Base-by-base conservation (phyloP, 2,113 vertebrate species). In the Pangasianodon gigas region DNA sequence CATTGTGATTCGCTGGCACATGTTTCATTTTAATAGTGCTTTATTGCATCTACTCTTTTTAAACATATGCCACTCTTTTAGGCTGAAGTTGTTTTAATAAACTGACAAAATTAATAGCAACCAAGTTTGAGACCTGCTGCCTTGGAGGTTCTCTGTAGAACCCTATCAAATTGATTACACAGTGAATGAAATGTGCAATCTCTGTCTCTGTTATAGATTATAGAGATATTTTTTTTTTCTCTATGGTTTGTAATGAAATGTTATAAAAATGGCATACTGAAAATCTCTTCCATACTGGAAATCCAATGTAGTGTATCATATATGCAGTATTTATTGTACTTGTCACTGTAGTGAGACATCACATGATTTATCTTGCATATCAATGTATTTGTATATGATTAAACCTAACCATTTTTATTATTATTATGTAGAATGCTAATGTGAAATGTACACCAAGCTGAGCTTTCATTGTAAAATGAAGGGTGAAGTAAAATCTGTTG, bases 261-360 rank as follows among this genome's bases (percentile, higher is more conserved):
- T 56, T 54, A 1, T 54, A 11, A 14, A 52, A 37, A 21, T 41
- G 56, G 10, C 9, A 26, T 80, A 86, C 16, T 65, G n/a, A 9
- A 32, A 58, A 52, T 90, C 90, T 93, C 93, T 94, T 95, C 93
- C 93, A 94, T 92, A 95, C 44, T 94, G 93, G 93, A 95, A 94
- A 93, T 77, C 69, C 71, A 62, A 0, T 91, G 69, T 91, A 93
- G 87, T 93, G 92, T 91, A 56, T 93, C 91, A 89, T 89, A 90
- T 90, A 90, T 93, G 94, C 92, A 93, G 93, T 83, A 65, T 74
- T 75, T 90, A 79, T 69, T 69, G 62, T 32, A 56, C 77, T 86
- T 37, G 14, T 46, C 56, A 86, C 37, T 84, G 14, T 62, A 84
- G 5, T 44, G 5, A 29, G 37, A 7, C 5, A 46, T 62, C 56